A percentile compares a stretch with the other conserved stretches of the same genome.
Evolutionary conservation across 1,140 invertebrate genomes (phyloP).

Genomic region (Scylla paramamosain): DNA sequence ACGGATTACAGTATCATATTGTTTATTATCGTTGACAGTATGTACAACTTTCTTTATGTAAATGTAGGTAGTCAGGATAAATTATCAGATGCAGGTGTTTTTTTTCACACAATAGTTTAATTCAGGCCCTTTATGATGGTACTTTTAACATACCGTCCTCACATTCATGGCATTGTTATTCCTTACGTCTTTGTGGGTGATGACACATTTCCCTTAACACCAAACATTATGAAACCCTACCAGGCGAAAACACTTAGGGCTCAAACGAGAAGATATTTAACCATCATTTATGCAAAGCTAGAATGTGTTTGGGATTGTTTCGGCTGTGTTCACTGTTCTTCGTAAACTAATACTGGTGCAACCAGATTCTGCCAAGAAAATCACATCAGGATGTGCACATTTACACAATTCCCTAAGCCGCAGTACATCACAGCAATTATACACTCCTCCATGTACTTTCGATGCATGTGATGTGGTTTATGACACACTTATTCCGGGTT

Average conservation of each 20-base stretch:
- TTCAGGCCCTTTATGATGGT: constrained; percentile 13
- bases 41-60: constrained; percentile 44
- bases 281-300: neutral
- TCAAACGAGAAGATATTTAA: constrained; percentile 41
- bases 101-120: constrained; percentile 43
- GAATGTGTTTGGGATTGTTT: constrained; percentile 46
- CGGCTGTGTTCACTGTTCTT: constrained; percentile 39
- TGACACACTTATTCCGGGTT: constrained; percentile 49
- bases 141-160: constrained; percentile 41
- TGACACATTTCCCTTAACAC: neutral
- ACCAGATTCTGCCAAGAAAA: constrained; percentile 42
- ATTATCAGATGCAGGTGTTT: constrained; percentile 41
- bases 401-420: constrained; percentile 49
- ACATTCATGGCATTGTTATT: constrained; percentile 32
- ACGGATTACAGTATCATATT: constrained; percentile 42
- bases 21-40: constrained; percentile 41
- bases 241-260: neutral
- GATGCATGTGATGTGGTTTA: constrained; percentile 30
- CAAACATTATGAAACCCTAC: constrained; percentile 35
- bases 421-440: constrained; percentile 43
- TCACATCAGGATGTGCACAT: constrained; percentile 46
- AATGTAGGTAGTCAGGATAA: constrained; percentile 50
- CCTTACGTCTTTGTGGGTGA: constrained; percentile 35
- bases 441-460: constrained; percentile 42
- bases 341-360: constrained; percentile 50